Evolutionary conservation across 1,140 invertebrate species (phyloP), one percentile per base, ranked within the genome.

Genomic region (Meloidogyne exigua): DNA sequence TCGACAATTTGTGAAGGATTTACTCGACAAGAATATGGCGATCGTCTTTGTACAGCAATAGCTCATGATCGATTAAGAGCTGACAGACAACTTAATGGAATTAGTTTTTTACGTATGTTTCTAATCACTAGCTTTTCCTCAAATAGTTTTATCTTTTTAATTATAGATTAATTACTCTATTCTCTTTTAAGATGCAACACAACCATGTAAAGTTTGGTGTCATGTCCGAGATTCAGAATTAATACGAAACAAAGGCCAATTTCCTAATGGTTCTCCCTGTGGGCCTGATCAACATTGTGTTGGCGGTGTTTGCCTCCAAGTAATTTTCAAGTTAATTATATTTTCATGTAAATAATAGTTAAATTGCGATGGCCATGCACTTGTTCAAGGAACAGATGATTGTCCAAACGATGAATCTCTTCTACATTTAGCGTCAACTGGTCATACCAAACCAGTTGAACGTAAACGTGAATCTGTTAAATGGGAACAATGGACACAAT

Each of bases 191-290:
- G 84, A 87, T 76, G 72, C 78, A n/a, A 85, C 80, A 13, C 86
- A 87, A 66, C 85, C 85, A 25, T 87, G 85, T 73, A 88, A 88
- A 76, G 81, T 87, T 36, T 87, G 85, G 85, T 87, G 85, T 73
- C 85, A 88, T 79, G 79, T 87, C 2, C 49, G 71, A 10, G 86
- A 80, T 39, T 85, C 84, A 3, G 86, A 87, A 70, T 36, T 87
- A 18, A 88, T 87, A 69, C 78, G 85, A 69, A 87, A 87, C 76
- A 87, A 87, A 72, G 85, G 86, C 0, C 86, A 88, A 63, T 87
- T 88, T 69, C 85, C 85, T 0, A 85, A 87, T 72, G 85, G 85
- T 2, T 82, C 85, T 3, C 86, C 86, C 0, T 87, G 85, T 72
- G 85, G 86, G 1, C 64, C 63, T 68, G 82, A 71, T 23, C 77